Percentiles rank a stretch among this genome's conserved stretches.
Evolutionary conservation across 1,140 invertebrate species (phyloP).

Genomic region (Drosophila nigrodunni): DNA sequence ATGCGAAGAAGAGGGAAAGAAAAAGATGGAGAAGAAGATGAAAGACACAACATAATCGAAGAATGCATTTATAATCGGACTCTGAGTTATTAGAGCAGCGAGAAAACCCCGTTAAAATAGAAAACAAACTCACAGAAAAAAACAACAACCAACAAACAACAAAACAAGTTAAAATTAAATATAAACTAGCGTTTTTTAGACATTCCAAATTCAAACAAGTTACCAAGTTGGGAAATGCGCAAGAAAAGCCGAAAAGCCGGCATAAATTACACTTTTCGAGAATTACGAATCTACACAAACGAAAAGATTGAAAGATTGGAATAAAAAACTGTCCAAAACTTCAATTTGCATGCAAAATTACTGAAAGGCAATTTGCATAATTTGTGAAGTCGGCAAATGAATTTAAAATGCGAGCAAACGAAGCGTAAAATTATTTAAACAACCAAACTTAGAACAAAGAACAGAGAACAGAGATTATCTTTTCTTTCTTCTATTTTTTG

Average conservation of each 20-base stretch:
- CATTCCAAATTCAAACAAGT: background rate
- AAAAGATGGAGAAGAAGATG: too few relatives aligned
- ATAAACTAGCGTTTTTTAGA: background rate
- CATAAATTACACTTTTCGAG: constrained; percentile 19
- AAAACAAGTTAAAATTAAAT: background rate
- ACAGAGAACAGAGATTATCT: background rate
- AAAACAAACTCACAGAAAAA: background rate
- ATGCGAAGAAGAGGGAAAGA: constrained; percentile 4
- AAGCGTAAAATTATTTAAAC: constrained; percentile 44
- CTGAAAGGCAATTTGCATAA: constrained; percentile 37
- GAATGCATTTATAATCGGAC: constrained; percentile 5
- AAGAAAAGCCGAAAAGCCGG: constrained; percentile 25
- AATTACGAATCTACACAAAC: background rate
- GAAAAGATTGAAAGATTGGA: background rate
- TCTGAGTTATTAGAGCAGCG: constrained; percentile 24
- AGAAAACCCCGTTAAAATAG: constrained; percentile 20
- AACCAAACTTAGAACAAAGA: constrained; percentile 3
- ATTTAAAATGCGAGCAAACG: constrained; percentile 36
- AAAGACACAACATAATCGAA: constrained; percentile 7
- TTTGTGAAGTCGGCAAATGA: constrained; percentile 34
- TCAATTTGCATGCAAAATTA: constrained; percentile 46
- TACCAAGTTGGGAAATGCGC: constrained; percentile 6
- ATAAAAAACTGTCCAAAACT: constrained; percentile 7
- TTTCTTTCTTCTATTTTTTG: too few relatives aligned
- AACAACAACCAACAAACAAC: background rate